Base-by-base conservation (phyloP, 2,113 vertebrate genomes). In the Macquaria australasica region DNA sequence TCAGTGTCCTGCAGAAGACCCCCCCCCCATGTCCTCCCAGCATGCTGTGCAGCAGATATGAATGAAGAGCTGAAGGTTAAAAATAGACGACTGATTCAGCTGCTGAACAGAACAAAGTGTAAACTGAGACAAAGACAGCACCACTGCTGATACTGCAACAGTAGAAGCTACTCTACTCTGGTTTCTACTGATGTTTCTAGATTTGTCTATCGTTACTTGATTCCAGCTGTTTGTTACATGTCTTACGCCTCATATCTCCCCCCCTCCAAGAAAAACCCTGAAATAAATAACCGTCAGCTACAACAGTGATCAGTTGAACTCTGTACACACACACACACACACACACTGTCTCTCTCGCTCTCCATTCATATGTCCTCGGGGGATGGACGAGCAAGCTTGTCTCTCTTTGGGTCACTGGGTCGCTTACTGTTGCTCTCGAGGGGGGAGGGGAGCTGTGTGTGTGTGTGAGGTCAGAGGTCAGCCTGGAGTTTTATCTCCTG, bases 351-450 rank as follows among this genome's bases (percentile, higher is more conserved):
- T 5, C 45, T n/a, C 58, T 41, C 71, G 34, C 72, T 66, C 60
- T 68, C 59, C 31, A 37, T 43, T 60, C 64, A 79, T n/a, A 39
- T 68, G 66, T 84, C 78, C 55, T 11, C 39, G 68, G 73, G 63
- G 87, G 63, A 59, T 31, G 73, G 79, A 21, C 28, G 25, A 56
- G 41, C 21, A 15, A 79, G 59, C 62, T 31, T 31, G 20, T 51
- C 70, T 71, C 56, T 85, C 48, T 80, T 25, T 77, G 51, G 77
- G 87, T 86, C 80, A 89, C 37, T 83, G 60, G 71, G 79, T 89
- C 51, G 5, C 71, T 84, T 39, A 39, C 73, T 81, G 73, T 34
- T 73, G 72, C 67, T 56, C 6, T 0, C 2, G 28, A n/a, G 48
- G 77, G 81, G 73, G 76, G 53, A 31, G 31, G 55, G 56, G 34